phyloP scores from a whole-genome alignment of 2,113 vertebrate species.

The Anser cygnoides region DNA sequence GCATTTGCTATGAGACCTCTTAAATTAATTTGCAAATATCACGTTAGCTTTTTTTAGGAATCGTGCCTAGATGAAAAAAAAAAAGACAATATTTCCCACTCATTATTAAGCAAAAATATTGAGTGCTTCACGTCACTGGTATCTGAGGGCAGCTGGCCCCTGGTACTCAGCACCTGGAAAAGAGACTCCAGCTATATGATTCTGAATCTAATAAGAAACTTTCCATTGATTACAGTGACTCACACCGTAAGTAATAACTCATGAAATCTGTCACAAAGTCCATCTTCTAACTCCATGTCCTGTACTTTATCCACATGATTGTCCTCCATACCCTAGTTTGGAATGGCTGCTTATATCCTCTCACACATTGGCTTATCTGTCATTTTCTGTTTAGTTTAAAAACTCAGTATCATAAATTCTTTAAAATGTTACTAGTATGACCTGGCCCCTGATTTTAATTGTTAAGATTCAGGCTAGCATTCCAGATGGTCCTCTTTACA shows the following conservation, averaged over 20 bases:
- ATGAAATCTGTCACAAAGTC: not conserved
- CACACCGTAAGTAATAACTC: not conserved
- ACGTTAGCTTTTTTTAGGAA: not conserved
- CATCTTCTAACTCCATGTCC: not conserved
- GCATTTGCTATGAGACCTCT: not conserved
- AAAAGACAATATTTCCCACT: not conserved
- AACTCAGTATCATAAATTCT: slow-evolving; percentile 58
- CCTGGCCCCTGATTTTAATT: slow-evolving; percentile 48
- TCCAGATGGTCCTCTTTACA: slow-evolving; percentile 33
- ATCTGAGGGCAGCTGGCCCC: not conserved
- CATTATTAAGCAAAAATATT: not conserved
- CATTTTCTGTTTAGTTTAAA: slow-evolving; percentile 48
- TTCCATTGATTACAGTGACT: slow-evolving; percentile 12
- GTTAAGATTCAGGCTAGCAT: slow-evolving; percentile 43
- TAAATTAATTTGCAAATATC: not conserved
- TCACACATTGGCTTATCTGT: slow-evolving; percentile 23
- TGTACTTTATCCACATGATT: slow-evolving; percentile 8
- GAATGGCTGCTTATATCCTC: not conserved
- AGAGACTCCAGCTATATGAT: not conserved
- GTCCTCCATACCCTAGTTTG: not conserved
- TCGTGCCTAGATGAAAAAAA: not conserved
- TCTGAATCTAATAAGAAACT: not conserved
- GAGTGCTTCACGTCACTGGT: not conserved
- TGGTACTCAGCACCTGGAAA: not conserved
- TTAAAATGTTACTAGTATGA: slow-evolving; percentile 27